phyloP scores from a whole-genome alignment of 2,888 invertebrate genomes.

The Aporophyla lueneburgensis region DNA sequence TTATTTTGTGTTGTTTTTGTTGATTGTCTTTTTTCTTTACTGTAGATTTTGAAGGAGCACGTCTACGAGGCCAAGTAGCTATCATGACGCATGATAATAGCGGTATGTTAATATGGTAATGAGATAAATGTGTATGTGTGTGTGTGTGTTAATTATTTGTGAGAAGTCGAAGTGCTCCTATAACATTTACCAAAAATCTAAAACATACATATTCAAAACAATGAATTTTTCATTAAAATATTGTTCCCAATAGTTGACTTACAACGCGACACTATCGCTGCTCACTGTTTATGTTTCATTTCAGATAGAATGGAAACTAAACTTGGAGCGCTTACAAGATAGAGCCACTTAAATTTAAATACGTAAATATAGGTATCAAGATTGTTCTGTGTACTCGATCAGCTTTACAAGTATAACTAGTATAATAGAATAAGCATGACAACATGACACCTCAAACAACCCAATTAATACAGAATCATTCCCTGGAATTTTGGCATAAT shows the following conservation, averaged over 20 bases:
- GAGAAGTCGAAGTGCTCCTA: too few relatives aligned
- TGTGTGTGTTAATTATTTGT: background rate
- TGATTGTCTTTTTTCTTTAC: background rate
- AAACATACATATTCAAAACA: background rate
- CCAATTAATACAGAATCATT: background rate
- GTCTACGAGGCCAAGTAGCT: background rate
- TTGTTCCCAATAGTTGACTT: constrained; percentile 35
- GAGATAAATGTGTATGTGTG: too few relatives aligned
- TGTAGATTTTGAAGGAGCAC: background rate
- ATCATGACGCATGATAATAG: too few relatives aligned
- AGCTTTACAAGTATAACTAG: background rate
- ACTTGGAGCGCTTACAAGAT: constrained; percentile 46
- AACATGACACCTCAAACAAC: background rate
- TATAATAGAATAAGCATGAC: background rate
- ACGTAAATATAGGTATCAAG: constrained; percentile 7
- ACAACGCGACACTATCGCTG: constrained; percentile 28
- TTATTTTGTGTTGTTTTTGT: constrained; percentile 8
- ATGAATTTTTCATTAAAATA: constrained; percentile 14
- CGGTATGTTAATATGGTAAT: too few relatives aligned
- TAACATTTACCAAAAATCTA: background rate
- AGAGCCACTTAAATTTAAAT: constrained; percentile 45
- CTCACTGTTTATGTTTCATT: constrained; percentile 59
- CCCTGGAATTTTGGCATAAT: background rate
- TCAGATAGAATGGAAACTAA: constrained; percentile 58
- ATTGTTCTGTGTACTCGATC: constrained; percentile 15